Evolutionary conservation across 2,113 vertebrate genomes (phyloP), one percentile per base, ranked within the genome.

Genomic region (Myocastor coypus): DNA sequence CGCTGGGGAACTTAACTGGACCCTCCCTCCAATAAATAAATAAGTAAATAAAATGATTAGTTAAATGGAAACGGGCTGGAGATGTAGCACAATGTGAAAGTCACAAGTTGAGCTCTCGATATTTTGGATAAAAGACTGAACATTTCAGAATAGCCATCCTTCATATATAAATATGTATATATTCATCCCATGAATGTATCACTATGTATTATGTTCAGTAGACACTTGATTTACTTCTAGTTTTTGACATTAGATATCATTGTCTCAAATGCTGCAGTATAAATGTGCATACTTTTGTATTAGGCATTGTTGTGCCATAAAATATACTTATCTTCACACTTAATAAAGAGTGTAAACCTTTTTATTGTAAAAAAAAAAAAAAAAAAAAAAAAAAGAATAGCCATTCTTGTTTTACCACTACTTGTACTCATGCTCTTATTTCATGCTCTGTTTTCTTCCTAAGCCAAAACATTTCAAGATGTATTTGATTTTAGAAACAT

Each of bases 401-500:
- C n/a, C n/a, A n/a, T n/a, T n/a, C 6, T 73, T n/a, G 3, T 91
- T 81, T 93, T 63, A 46, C 10, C 7, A 57, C 12, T 37, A 9
- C 19, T 71, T 13, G 2, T 87, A 63, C 20, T 69, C 8, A 61
- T 2, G 37, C 22, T 37, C 68, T 20, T 71, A 71, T 71, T 71
- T 71, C 68, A 71, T 22, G 9, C 68, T n/a, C 2, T 71, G 68
- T 69, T 6, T 11, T 66, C 50, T 55, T 83, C 4, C 40, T 87
- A 37, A 85, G 28, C 10, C 34, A 93, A 85, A 83, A 77, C 66
- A 4, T 57, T 46, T 78, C 7, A 94, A 61, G 61, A 93, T 80
- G 32, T 97, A 40, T 61, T 86, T 86, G 42, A 1, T 7, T 88
- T 91, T 50, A 73, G 68, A 93, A 94, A 95, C 13, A 61, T 10